Conservation (phyloP, 2,113 vertebrate genomes). For the Anolis carolinensis region DNA sequence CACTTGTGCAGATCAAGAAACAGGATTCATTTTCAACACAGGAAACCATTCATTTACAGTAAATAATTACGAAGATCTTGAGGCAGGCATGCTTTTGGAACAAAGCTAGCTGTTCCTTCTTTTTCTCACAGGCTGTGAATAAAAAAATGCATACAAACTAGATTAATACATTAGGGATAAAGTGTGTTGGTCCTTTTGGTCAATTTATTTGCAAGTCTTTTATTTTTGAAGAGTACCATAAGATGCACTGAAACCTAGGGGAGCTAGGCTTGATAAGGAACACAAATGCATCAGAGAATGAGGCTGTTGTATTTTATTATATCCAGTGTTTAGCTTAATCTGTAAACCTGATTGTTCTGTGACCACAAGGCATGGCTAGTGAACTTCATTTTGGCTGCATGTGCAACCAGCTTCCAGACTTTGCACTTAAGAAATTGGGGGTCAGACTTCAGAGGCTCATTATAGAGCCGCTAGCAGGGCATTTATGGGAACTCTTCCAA, state of each 20-base stretch:
- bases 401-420: neutral
- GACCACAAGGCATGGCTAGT: neutral
- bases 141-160: neutral
- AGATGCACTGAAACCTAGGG: neutral
- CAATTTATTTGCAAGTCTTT: neutral
- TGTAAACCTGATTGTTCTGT: neutral
- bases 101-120: neutral
- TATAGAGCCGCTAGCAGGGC: neutral
- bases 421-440: neutral
- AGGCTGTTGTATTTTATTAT: neutral
- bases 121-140: neutral
- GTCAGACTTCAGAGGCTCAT: neutral
- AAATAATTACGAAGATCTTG: neutral
- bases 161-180: neutral
- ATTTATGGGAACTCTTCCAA: slow-evolving; percentile 1
- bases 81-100: neutral
- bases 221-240: neutral
- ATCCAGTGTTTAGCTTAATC: neutral
- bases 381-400: neutral
- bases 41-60: too few relatives aligned
- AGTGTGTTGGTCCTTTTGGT: neutral
- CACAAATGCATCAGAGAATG: neutral
- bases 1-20: neutral
- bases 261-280: neutral
- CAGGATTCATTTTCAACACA: neutral